Conservation (phyloP, 2,888 invertebrate genomes). For the Leuctra nigra region DNA sequence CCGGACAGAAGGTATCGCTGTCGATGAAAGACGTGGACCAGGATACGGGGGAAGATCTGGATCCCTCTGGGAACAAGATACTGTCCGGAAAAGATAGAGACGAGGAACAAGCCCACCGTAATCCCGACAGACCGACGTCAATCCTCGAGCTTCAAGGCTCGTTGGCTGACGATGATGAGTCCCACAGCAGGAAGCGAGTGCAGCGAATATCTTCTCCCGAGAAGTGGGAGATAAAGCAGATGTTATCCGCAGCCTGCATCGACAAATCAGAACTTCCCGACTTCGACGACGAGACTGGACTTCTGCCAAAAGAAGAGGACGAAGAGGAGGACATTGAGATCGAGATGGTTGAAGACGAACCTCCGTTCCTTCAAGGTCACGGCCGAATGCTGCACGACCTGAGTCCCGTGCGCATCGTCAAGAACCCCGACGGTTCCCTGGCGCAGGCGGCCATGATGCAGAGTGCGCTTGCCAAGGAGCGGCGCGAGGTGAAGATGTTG, state of each 20-base stretch:
- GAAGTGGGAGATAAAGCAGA: constrained; percentile 95
- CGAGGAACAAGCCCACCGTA: constrained; percentile 67
- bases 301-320: constrained; percentile 83
- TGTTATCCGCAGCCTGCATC: constrained; percentile 88
- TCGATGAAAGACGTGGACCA: constrained; percentile 99
- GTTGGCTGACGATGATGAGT: constrained; percentile 66
- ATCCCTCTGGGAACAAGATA: constrained; percentile 67
- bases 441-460: constrained; percentile 99
- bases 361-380: constrained; percentile 92
- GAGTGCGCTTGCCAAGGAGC: constrained; percentile 93
- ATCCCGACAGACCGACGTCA: constrained; percentile 83
- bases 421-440: constrained; percentile 97
- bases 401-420: constrained; percentile 87
- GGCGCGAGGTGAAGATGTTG: constrained; percentile 94
- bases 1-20: constrained; percentile 91
- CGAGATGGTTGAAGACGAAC: constrained; percentile 97
- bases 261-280: constrained; percentile 93
- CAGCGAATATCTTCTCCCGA: constrained; percentile 94
- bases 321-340: constrained; percentile 98
- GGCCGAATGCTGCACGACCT: constrained; percentile 86
- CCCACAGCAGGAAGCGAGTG: constrained; percentile 68
- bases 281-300: constrained; percentile 94
- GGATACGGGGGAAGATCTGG: constrained; percentile 86
- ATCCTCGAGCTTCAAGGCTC: constrained; percentile 46
- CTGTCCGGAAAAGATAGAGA: constrained; percentile 48